Conservation (phyloP, 2,113 vertebrate species). For the Clupea harengus region DNA sequence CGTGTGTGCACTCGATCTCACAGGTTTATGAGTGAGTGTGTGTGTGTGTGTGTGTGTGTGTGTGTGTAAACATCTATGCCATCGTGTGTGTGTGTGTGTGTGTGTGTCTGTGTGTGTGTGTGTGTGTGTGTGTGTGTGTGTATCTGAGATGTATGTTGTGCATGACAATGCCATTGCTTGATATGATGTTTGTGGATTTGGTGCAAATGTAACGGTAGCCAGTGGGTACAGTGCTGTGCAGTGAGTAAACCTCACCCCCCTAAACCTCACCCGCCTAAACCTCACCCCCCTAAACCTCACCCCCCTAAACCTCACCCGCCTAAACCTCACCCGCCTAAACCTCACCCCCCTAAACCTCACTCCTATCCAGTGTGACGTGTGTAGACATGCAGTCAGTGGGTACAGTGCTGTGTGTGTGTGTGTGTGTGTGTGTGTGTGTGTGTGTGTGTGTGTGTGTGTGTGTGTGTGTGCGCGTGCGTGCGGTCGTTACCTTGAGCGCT, state of each 20-base stretch:
- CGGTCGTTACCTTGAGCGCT: slow-evolving; percentile 85
- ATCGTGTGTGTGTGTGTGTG: background rate
- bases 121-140: background rate
- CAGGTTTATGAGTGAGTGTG: background rate
- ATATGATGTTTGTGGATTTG: background rate
- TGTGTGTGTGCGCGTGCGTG: background rate
- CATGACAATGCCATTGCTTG: background rate
- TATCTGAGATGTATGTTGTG: background rate
- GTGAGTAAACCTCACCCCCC: background rate
- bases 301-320: too few species aligned
- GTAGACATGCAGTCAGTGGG: background rate
- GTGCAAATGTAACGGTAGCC: background rate
- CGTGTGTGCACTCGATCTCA: background rate
- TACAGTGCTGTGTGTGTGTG: background rate
- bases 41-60: background rate
- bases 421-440: background rate
- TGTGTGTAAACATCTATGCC: too few species aligned
- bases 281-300: too few species aligned
- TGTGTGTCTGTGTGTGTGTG: too few species aligned
- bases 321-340: too few species aligned
- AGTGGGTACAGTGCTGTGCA: background rate
- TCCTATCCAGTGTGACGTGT: background rate
- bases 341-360: too few species aligned
- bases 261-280: too few species aligned
- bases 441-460: background rate